phyloP scores from a whole-genome alignment of 1,140 invertebrate genomes.

The Tribolium madens region DNA sequence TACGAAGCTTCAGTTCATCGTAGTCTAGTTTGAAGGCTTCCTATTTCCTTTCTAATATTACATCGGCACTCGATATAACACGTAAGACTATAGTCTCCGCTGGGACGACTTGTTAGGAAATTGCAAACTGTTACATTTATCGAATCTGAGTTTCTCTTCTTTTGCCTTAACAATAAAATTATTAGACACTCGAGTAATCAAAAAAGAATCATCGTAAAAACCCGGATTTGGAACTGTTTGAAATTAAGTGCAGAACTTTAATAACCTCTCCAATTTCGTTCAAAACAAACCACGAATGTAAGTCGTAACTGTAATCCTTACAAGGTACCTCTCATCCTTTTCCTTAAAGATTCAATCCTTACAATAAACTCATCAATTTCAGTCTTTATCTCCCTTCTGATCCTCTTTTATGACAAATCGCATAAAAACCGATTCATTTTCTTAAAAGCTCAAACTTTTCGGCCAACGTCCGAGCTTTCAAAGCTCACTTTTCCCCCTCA shows the following conservation, averaged over 20 bases:
- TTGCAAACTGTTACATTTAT: neutral
- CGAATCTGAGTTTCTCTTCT: neutral
- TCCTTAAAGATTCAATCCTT: slow-evolving; percentile 2
- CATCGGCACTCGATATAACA: neutral
- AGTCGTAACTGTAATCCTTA: neutral
- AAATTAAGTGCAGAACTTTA: no score
- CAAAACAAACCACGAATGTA: no score
- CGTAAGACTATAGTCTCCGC: neutral
- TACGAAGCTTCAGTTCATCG: neutral
- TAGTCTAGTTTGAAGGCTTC: neutral
- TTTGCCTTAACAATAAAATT: neutral
- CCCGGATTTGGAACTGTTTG: no score
- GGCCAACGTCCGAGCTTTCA: no score
- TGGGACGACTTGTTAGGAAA: neutral
- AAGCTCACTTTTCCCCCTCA: neutral
- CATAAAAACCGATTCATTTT: slow-evolving; percentile 8
- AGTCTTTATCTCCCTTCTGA: neutral
- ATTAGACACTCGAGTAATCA: no score
- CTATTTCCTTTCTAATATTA: neutral
- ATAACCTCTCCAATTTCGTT: no score
- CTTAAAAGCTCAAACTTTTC: slow-evolving; percentile 1
- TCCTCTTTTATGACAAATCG: slow-evolving; percentile 14
- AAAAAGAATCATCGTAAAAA: no score
- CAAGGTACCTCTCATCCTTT: neutral
- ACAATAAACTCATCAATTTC: slow-evolving; percentile 23